A percentile compares a stretch with the other conserved stretches of the same genome.
These are phyloP conservation scores for Cavia porcellus DNA, from an alignment of 2,113 vertebrate species.

Conservation along the genomic window DNA sequence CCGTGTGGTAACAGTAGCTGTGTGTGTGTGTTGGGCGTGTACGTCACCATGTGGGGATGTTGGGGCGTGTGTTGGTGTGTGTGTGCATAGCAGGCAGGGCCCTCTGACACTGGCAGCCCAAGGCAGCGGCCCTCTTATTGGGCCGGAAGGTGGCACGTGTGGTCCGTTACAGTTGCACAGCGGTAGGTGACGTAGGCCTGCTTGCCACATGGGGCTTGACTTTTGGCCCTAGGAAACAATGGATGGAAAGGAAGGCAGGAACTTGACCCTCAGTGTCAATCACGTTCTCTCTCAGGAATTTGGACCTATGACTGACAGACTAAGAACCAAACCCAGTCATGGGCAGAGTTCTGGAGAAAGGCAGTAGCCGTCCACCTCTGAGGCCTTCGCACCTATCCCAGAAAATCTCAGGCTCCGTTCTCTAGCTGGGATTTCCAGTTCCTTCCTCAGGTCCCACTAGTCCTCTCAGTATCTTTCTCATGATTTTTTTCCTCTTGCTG, in stretches of 20 bases:
- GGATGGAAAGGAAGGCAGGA: background rate
- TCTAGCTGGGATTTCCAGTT: background rate
- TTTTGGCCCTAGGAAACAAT: background rate
- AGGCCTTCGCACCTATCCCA: background rate
- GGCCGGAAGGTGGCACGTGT: too few relatives aligned
- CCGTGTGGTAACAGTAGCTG: background rate
- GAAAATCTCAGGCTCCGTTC: background rate
- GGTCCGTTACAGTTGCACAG: too few relatives aligned
- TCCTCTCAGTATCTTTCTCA: background rate
- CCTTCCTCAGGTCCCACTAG: background rate
- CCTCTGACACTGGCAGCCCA: background rate
- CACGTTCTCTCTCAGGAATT: background rate
- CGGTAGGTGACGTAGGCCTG: rapidly evolving
- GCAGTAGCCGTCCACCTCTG: background rate
- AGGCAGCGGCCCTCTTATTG: background rate
- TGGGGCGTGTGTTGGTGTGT: background rate
- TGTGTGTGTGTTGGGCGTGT: background rate
- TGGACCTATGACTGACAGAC: background rate
- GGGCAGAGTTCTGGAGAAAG: background rate
- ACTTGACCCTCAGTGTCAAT: background rate
- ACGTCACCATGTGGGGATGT: too few relatives aligned
- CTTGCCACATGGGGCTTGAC: too few relatives aligned
- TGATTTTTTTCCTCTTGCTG: background rate
- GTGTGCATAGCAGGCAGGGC: background rate
- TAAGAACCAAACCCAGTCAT: background rate